Conservation (phyloP, 1,140 invertebrate species). For the Tribolium castaneum region DNA sequence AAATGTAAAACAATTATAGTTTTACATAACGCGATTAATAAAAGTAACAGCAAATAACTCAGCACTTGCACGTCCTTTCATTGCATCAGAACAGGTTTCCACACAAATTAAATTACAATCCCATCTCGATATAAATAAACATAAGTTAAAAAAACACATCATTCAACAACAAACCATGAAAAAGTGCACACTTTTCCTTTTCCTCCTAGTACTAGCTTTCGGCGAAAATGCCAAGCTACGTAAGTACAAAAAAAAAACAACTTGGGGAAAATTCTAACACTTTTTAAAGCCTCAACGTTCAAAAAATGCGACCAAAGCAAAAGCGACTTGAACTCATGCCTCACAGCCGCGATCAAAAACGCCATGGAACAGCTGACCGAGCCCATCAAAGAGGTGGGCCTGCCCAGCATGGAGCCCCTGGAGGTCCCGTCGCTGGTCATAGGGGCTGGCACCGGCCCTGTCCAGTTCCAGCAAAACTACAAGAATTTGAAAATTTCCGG, state of each 20-base stretch:
- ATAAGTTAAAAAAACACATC: too few species aligned
- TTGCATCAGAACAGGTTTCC: too few species aligned
- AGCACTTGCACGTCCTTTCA: too few species aligned
- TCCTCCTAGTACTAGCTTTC: too few species aligned
- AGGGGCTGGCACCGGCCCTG: constrained; percentile 28
- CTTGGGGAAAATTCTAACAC: not conserved
- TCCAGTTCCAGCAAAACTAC: constrained; percentile 34
- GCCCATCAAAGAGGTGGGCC: not conserved
- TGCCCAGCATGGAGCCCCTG: constrained; percentile 26
- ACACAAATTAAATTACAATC: too few species aligned
- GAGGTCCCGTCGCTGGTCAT: constrained; percentile 21
- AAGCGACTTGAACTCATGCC: not conserved
- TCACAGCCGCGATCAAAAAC: constrained; percentile 5
- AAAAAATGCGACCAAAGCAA: not conserved
- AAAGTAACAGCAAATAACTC: too few species aligned
- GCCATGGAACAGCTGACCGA: not conserved
- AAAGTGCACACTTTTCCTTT: too few species aligned
- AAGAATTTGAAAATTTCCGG: constrained; percentile 26
- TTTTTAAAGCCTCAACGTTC: not conserved
- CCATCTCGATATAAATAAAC: too few species aligned
- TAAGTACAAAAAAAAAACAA: not conserved
- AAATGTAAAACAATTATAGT: too few species aligned
- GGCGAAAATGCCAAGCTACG: not conserved
- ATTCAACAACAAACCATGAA: too few species aligned
- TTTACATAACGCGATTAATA: too few species aligned